Percentiles rank a stretch among this genome's conserved stretches.
phyloP scores from a whole-genome alignment of 2,888 invertebrate species.

The Deilephila elpenor region DNA sequence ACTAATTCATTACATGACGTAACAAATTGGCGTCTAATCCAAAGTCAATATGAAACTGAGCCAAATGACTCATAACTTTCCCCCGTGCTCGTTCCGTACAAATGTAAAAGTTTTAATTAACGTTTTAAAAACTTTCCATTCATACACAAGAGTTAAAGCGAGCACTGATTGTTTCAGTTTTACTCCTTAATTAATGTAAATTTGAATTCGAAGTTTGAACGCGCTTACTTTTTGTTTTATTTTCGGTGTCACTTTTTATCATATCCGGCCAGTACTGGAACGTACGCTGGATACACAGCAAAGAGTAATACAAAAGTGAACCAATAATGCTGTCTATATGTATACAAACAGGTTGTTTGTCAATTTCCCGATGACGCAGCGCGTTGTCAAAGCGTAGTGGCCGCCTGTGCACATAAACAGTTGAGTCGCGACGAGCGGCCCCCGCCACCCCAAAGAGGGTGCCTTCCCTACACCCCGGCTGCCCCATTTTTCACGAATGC shows the following conservation, averaged over 20 bases:
- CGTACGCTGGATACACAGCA: no score
- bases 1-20: constrained; percentile 48
- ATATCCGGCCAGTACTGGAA: neutral
- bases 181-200: constrained; percentile 54
- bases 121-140: constrained; percentile 71
- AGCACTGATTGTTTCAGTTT: constrained; percentile 59
- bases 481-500: constrained; percentile 73
- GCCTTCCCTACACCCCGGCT: constrained; percentile 48
- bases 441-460: constrained; percentile 41
- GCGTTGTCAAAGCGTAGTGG: constrained; percentile 68
- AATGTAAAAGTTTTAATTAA: constrained; percentile 72
- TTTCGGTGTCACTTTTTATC: neutral
- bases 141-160: constrained; percentile 57
- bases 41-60: constrained; percentile 59
- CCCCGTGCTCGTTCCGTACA: constrained; percentile 54
- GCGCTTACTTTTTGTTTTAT: constrained; percentile 2
- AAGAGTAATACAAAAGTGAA: constrained; percentile 30
- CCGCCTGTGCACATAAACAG: constrained; percentile 75
- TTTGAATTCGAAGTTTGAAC: constrained; percentile 41
- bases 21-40: constrained; percentile 50
- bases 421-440: constrained; percentile 56
- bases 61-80: constrained; percentile 56
- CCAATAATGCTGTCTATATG: constrained; percentile 38
- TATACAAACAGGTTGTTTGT: constrained; percentile 69
- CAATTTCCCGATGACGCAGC: constrained; percentile 76